A percentile compares a stretch with the other conserved stretches of the same genome.
phyloP scores from a whole-genome alignment of 2,797 vertebrate genomes.

The Ctenosaura bakeri region DNA sequence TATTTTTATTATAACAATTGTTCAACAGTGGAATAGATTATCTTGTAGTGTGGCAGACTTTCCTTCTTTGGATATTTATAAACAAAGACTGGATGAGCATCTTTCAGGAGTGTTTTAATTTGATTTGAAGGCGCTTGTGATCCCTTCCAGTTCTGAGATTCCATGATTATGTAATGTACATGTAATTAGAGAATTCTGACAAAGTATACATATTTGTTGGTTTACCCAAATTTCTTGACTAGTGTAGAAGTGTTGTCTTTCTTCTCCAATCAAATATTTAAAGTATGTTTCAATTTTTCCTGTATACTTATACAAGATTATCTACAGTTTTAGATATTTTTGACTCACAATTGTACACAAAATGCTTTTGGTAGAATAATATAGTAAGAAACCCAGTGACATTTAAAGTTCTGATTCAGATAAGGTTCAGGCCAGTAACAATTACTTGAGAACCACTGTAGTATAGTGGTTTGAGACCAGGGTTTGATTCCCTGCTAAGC shows the following conservation, averaged over 20 bases:
- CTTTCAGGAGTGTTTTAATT: too few species aligned
- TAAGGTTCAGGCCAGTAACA: not conserved
- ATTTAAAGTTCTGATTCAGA: not conserved
- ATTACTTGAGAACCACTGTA: too few species aligned
- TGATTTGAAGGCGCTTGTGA: not conserved
- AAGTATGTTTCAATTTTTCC: not conserved
- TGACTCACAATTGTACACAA: not conserved
- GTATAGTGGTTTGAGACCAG: too few species aligned
- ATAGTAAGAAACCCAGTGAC: not conserved
- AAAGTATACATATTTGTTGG: not conserved
- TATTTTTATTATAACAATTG: too few species aligned
- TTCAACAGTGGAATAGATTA: too few species aligned
- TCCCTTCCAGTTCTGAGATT: not conserved
- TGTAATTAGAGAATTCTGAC: not conserved
- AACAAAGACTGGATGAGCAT: too few species aligned
- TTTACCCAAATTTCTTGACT: not conserved
- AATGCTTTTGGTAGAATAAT: not conserved
- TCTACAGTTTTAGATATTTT: not conserved
- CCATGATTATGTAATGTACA: not conserved
- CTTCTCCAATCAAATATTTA: not conserved
- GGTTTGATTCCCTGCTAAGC: too few species aligned
- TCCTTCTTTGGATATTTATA: too few species aligned
- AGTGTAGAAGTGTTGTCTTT: not conserved
- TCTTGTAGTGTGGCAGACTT: too few species aligned
- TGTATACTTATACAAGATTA: not conserved